Conservation (phyloP, 2,113 vertebrate genomes). For the Pyxicephalus adspersus region DNA sequence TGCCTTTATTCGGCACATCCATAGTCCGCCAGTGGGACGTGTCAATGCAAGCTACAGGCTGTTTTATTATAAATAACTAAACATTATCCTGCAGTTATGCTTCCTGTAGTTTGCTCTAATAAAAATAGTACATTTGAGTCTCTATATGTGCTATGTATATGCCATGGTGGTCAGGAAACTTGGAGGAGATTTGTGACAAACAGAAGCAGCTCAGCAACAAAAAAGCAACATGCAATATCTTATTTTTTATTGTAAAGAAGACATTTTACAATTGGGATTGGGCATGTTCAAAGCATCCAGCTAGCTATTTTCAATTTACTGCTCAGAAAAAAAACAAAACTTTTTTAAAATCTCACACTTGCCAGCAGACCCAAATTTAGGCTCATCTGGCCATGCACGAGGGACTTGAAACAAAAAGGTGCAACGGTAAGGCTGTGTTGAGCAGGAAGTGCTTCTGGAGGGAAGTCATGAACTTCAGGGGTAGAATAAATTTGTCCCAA, state of each 20-base stretch:
- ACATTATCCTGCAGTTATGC: slow-evolving; percentile 30
- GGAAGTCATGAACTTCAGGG: too few relatives aligned
- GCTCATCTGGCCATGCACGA: too few relatives aligned
- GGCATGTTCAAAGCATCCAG: slow-evolving; percentile 6
- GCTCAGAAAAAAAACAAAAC: too few relatives aligned
- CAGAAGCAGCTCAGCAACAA: slow-evolving; percentile 29
- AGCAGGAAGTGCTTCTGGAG: too few relatives aligned
- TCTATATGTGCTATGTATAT: slow-evolving; percentile 15
- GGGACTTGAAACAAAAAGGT: too few relatives aligned
- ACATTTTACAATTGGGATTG: slow-evolving; percentile 16
- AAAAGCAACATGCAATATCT: slow-evolving; percentile 14
- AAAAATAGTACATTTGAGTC: slow-evolving; percentile 25
- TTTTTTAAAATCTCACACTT: too few relatives aligned
- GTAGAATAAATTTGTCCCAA: too few relatives aligned
- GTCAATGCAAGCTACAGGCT: slow-evolving; percentile 22
- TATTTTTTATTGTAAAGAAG: slow-evolving; percentile 29
- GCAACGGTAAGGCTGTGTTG: too few relatives aligned
- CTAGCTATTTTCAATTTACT: not conserved
- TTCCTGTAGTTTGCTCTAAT: slow-evolving; percentile 26
- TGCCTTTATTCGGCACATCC: slow-evolving; percentile 2
- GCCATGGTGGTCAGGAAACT: slow-evolving; percentile 33
- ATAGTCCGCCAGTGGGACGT: slow-evolving; percentile 24
- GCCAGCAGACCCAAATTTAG: too few relatives aligned
- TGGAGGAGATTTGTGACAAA: slow-evolving; percentile 27
- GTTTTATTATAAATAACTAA: slow-evolving; percentile 15